A percentile compares a stretch with the other conserved stretches of the same genome.
phyloP scores from a whole-genome alignment of 1,140 invertebrate species.

The Calliopsis andreniformis region DNA sequence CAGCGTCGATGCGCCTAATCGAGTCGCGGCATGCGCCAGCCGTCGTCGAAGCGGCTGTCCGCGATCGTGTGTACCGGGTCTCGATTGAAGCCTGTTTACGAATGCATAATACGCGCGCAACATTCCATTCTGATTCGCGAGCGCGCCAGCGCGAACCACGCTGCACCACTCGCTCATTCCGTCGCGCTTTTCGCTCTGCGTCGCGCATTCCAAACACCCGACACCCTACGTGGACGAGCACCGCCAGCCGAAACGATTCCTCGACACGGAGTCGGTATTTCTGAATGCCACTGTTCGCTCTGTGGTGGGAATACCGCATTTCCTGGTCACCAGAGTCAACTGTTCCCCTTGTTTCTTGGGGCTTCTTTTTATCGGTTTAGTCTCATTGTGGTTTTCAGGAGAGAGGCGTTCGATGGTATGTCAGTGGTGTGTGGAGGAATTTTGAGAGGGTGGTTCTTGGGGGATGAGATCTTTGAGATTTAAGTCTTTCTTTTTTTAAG shows the following conservation, averaged over 20 bases:
- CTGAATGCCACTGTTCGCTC: background rate
- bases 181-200: constrained; percentile 55
- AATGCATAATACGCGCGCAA: constrained; percentile 67
- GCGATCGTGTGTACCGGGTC: constrained; percentile 21
- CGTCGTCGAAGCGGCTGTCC: constrained; percentile 13
- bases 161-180: constrained; percentile 52
- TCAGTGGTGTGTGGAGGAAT: too few relatives aligned
- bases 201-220: constrained; percentile 52
- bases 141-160: constrained; percentile 34
- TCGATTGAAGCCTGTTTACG: constrained; percentile 63
- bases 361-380: too few relatives aligned
- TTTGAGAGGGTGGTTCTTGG: too few relatives aligned
- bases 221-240: constrained; percentile 25
- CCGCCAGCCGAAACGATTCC: constrained; percentile 19
- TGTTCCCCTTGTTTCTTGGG: too few relatives aligned
- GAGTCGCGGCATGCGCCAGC: constrained; percentile 34
- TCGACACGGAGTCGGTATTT: constrained; percentile 4
- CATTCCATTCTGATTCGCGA: constrained; percentile 61
- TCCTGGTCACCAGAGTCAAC: too few relatives aligned
- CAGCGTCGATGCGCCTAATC: constrained; percentile 35
- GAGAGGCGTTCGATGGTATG: too few relatives aligned
- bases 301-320: too few relatives aligned
- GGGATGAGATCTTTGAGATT: too few relatives aligned
- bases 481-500: too few relatives aligned
- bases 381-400: too few relatives aligned